phyloP scores from a whole-genome alignment of 2,113 vertebrate genomes.

The Prolemur simus region DNA sequence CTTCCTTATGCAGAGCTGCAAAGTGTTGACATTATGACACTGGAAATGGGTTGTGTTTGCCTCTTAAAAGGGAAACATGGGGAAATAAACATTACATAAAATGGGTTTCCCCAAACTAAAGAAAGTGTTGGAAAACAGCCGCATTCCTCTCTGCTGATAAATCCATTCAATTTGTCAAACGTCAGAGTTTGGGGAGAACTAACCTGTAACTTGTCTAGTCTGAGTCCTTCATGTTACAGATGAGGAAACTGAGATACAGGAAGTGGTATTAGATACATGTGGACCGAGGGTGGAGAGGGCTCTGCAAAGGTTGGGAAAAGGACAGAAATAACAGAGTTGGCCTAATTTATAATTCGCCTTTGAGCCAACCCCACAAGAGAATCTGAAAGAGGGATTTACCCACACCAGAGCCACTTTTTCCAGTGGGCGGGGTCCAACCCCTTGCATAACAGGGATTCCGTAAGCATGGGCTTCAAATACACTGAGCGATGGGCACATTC shows the following conservation, averaged over 20 bases:
- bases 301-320: constrained; percentile 8
- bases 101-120: constrained; percentile 32
- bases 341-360: constrained; percentile 12
- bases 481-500: not conserved
- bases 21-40: not conserved
- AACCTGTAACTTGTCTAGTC: not conserved
- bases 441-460: not conserved
- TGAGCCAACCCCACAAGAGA: not conserved
- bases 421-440: no score
- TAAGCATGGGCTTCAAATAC: not conserved
- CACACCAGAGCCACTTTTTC: not conserved
- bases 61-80: constrained; percentile 23
- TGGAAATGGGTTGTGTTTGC: constrained; percentile 13
- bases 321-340: not conserved
- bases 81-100: constrained; percentile 36
- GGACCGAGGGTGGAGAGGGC: not conserved
- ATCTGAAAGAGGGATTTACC: not conserved
- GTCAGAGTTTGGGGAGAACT: not conserved
- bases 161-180: constrained; percentile 12
- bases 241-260: constrained; percentile 11
- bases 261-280: not conserved
- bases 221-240: constrained; percentile 34
- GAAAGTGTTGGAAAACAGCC: constrained; percentile 44
- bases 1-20: not conserved
- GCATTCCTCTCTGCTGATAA: constrained; percentile 19